These are phyloP conservation scores for Dromius quadrimaculatus DNA, from an alignment of 2,888 invertebrate species.

Conservation along the genomic window DNA sequence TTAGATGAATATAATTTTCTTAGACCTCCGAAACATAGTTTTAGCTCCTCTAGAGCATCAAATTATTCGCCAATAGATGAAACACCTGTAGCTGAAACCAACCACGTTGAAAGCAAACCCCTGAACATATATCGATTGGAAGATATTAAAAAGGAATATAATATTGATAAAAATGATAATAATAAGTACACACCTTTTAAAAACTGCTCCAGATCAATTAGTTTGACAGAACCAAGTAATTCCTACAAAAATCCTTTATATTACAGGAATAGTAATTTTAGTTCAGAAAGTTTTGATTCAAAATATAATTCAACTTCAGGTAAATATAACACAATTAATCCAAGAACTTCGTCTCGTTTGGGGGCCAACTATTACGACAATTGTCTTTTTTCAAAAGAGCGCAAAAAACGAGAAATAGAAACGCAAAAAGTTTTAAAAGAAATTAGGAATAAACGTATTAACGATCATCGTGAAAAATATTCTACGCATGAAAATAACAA, in stretches of 20 bases:
- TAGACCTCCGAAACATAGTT: slow-evolving; percentile 1
- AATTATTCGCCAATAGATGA: slow-evolving; percentile 18
- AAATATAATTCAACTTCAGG: slow-evolving; percentile 28
- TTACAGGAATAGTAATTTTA: slow-evolving; percentile 20
- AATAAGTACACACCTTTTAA: slow-evolving; percentile 41
- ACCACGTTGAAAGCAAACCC: slow-evolving; percentile 23
- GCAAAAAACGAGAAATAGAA: slow-evolving; percentile 76
- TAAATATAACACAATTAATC: slow-evolving; percentile 26
- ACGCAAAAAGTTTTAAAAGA: slow-evolving; percentile 77
- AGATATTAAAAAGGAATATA: slow-evolving; percentile 29
- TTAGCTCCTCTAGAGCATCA: neutral
- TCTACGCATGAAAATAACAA: neutral
- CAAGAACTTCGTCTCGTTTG: slow-evolving; percentile 65
- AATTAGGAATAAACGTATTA: slow-evolving; percentile 72
- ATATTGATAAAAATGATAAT: slow-evolving; percentile 24
- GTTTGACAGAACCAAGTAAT: slow-evolving; percentile 33
- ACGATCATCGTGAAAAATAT: slow-evolving; percentile 49
- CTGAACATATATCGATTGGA: slow-evolving; percentile 22
- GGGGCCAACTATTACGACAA: slow-evolving; percentile 84
- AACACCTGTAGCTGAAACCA: neutral
- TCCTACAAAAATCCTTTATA: slow-evolving; percentile 26
- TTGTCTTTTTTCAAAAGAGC: slow-evolving; percentile 72
- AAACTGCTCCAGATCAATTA: slow-evolving; percentile 29
- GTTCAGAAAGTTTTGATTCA: slow-evolving; percentile 10
- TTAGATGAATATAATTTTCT: slow-evolving; percentile 26